Evolutionary conservation across 1,140 invertebrate genomes (phyloP).

Genomic region (Chironomus striatipennis): DNA sequence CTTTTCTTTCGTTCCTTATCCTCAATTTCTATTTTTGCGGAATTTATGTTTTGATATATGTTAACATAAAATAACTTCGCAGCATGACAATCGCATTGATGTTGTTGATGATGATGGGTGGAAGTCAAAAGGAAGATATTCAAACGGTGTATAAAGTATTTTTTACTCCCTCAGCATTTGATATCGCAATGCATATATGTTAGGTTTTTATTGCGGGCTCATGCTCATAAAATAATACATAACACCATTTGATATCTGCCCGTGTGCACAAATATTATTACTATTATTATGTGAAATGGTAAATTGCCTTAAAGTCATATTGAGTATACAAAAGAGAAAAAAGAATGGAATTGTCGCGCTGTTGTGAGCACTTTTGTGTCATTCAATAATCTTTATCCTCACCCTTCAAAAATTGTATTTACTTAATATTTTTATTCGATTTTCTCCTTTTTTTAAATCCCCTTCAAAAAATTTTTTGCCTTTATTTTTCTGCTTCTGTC

Average conservation of each 20-base stretch:
- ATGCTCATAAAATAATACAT: conserved; percentile 21
- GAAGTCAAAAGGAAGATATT: background rate
- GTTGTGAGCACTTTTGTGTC: background rate
- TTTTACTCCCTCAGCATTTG: conserved; percentile 1
- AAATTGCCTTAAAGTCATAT: background rate
- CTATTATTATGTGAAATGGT: conserved; percentile 2
- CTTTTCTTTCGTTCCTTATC: too few relatives aligned
- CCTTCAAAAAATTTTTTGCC: background rate
- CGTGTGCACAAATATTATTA: too few relatives aligned
- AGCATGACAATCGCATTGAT: background rate
- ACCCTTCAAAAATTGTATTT: background rate
- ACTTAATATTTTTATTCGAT: background rate
- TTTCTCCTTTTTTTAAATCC: background rate
- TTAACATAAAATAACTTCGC: conserved; percentile 6
- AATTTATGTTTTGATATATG: background rate
- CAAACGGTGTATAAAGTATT: background rate
- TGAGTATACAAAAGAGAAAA: background rate
- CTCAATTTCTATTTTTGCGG: background rate
- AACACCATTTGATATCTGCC: conserved; percentile 11
- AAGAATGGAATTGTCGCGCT: background rate
- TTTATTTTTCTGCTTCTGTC: background rate
- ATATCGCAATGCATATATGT: background rate
- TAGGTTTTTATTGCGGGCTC: conserved; percentile 20
- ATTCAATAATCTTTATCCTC: background rate
- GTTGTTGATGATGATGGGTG: background rate